A percentile compares a stretch with the other conserved stretches of the same genome.
Evolutionary conservation across 2,113 vertebrate genomes (phyloP).

Genomic region (Prietella phreatophila): DNA sequence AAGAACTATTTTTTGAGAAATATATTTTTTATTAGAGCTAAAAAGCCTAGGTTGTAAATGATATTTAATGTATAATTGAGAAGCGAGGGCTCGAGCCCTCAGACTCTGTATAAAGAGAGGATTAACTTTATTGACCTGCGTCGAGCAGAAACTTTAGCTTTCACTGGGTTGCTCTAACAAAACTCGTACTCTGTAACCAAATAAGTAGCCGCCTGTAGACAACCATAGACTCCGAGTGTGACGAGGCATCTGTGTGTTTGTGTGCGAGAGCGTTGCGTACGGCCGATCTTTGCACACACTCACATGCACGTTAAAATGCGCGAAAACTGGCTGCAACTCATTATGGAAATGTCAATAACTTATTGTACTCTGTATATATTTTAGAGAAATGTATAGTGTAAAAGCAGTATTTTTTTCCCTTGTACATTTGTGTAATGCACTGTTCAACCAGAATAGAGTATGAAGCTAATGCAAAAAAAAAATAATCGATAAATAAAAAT

Average conservation of each 20-base stretch:
- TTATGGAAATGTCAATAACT: constrained; percentile 89
- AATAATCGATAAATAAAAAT: neutral
- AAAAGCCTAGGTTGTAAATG: constrained; percentile 92
- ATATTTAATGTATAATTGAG: constrained; percentile 93
- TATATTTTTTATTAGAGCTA: constrained; percentile 99
- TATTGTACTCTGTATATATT: constrained; percentile 99
- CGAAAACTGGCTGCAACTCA: constrained; percentile 81
- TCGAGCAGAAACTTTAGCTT: constrained; percentile 74
- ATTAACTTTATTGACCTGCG: constrained; percentile 90
- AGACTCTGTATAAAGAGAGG: constrained; percentile 90
- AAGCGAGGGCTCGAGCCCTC: constrained; percentile 77
- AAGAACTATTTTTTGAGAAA: constrained; percentile 96
- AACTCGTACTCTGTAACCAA: constrained; percentile 94
- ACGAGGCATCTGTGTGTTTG: constrained; percentile 24
- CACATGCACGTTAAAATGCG: constrained; percentile 48
- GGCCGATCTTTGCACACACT: constrained; percentile 59
- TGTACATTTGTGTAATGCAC: constrained; percentile 97
- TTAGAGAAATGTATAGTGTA: constrained; percentile 94
- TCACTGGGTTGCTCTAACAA: constrained; percentile 83
- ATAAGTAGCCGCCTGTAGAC: constrained; percentile 96
- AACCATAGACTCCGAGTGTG: constrained; percentile 74
- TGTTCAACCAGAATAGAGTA: constrained; percentile 82
- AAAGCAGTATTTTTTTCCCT: constrained; percentile 91
- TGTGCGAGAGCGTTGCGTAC: constrained; percentile 35
- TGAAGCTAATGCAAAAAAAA: constrained; percentile 72